Percentiles rank a stretch among this genome's conserved stretches.
Conservation (phyloP, 2,888 invertebrate species). For the Acleris laterana region DNA sequence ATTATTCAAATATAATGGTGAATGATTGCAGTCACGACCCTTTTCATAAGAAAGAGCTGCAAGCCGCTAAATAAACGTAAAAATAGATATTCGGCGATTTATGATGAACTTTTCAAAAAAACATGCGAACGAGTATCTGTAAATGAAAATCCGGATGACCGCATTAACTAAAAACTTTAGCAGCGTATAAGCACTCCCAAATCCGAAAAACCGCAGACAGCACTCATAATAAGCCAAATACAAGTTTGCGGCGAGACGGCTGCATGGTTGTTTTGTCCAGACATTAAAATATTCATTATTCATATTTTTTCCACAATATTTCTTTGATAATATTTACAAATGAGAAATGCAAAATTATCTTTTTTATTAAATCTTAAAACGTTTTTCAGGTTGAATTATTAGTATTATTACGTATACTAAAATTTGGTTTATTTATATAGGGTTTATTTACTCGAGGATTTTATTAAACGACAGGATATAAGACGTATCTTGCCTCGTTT, state of each 20-base stretch:
- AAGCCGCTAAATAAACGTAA: background rate
- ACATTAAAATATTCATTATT: too few relatives aligned
- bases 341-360: too few relatives aligned
- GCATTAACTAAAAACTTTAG: background rate
- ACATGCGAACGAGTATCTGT: too few relatives aligned
- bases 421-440: too few relatives aligned
- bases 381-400: too few relatives aligned
- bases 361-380: too few relatives aligned
- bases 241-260: background rate
- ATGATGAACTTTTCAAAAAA: background rate
- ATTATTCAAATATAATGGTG: slow-evolving; percentile 52
- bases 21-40: slow-evolving; percentile 42
- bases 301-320: too few relatives aligned
- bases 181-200: background rate
- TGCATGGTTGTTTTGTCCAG: background rate
- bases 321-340: too few relatives aligned
- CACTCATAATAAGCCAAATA: background rate
- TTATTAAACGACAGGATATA: too few relatives aligned
- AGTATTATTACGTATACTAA: too few relatives aligned
- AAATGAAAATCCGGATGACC: background rate
- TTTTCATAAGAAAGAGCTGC: background rate
- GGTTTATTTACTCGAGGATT: too few relatives aligned
- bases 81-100: background rate
- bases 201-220: slow-evolving; percentile 2
- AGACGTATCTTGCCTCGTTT: too few relatives aligned